A percentile compares a stretch with the other conserved stretches of the same genome.
Evolutionary conservation across 2,888 invertebrate species (phyloP).

Genomic region (Leptopilina drosophilae): DNA sequence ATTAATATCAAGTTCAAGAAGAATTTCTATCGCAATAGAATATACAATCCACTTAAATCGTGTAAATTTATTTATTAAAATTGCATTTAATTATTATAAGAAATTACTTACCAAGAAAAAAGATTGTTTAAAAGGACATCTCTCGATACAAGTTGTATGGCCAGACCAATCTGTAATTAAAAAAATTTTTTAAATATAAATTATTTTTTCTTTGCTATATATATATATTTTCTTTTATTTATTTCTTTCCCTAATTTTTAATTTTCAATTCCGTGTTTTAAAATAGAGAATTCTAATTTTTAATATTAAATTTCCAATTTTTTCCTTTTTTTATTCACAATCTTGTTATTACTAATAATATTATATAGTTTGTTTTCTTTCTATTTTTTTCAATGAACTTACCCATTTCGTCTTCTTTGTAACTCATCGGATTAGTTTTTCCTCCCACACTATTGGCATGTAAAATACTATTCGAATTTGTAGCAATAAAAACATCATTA

Average conservation of each 20-base stretch:
- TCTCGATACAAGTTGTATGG: constrained; percentile 76
- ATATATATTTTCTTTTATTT: too few relatives aligned
- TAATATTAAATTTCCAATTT: too few relatives aligned
- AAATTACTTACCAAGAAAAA: constrained; percentile 75
- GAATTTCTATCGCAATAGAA: too few relatives aligned
- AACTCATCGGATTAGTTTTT: constrained; percentile 65
- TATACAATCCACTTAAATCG: too few relatives aligned
- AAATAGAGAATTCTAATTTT: too few relatives aligned
- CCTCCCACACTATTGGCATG: constrained; percentile 73
- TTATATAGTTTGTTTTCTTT: constrained; percentile 6
- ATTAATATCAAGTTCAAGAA: too few relatives aligned
- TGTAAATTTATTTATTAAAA: constrained; percentile 13
- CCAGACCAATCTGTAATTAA: constrained; percentile 67
- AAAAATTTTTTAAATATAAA: not conserved
- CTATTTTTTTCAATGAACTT: constrained; percentile 45
- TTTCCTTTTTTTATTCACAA: too few relatives aligned
- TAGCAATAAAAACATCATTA: constrained; percentile 77
- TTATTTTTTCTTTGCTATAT: too few relatives aligned
- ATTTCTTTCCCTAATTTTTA: too few relatives aligned
- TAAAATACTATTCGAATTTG: constrained; percentile 77
- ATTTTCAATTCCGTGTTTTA: too few relatives aligned
- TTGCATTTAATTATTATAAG: not conserved
- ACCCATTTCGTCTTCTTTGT: constrained; percentile 66
- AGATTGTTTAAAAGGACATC: constrained; percentile 77
- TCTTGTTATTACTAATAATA: constrained; percentile 3